These are phyloP conservation scores for Crambe crambe DNA, from an alignment of 37 sponge, comb jelly and placozoan genomes.

Conservation along the genomic window DNA sequence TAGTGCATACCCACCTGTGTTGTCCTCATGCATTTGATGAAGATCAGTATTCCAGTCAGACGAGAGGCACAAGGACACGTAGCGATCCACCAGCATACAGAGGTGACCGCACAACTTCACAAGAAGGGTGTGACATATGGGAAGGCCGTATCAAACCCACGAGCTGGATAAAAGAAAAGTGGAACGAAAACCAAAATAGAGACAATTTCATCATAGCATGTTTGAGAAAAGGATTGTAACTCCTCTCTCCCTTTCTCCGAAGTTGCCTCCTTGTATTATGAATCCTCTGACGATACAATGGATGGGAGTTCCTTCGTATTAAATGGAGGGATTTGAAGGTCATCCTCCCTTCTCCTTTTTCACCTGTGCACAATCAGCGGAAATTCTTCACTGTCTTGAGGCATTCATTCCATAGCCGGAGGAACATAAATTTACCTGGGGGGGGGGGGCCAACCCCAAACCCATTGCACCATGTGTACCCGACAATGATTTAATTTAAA, in stretches of 20 bases:
- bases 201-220: not conserved
- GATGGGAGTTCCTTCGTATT: slow-evolving; percentile 81
- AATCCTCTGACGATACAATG: slow-evolving; percentile 94
- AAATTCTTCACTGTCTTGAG: slow-evolving; percentile 95
- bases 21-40: slow-evolving; percentile 34
- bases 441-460: too few species aligned
- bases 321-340: slow-evolving; percentile 86
- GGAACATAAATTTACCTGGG: too few species aligned
- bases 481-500: too few species aligned
- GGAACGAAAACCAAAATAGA: too few species aligned
- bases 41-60: slow-evolving; percentile 35
- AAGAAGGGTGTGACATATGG: slow-evolving; percentile 20
- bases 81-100: slow-evolving; percentile 25
- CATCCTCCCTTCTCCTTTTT: slow-evolving; percentile 88
- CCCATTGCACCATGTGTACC: too few species aligned
- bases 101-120: slow-evolving; percentile 8
- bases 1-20: slow-evolving; percentile 4
- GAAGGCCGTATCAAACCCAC: slow-evolving; percentile 26
- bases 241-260: too few species aligned
- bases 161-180: slow-evolving; percentile 35
- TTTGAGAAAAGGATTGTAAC: not conserved
- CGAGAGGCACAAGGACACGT: slow-evolving; percentile 18
- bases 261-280: slow-evolving; percentile 96
- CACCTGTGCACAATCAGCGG: slow-evolving; percentile 94
- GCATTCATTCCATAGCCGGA: too few species aligned